Percentiles rank a stretch among this genome's conserved stretches.
Evolutionary conservation across 2,113 vertebrate genomes (phyloP).

Genomic region (Oncorhynchus masou): DNA sequence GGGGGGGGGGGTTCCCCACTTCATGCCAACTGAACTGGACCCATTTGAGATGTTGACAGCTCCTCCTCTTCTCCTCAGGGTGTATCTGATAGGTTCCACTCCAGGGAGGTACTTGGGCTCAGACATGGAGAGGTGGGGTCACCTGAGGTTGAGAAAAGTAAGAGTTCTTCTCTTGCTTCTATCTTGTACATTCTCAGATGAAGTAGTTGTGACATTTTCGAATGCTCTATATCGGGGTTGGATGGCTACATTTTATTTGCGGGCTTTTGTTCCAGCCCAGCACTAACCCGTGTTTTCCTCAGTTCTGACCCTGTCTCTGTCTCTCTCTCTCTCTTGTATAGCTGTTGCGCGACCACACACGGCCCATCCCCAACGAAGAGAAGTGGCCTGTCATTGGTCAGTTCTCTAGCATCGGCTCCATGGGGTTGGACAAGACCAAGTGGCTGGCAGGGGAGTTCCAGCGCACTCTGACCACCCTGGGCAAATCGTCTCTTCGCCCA

Average conservation of each 20-base stretch:
- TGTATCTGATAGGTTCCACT: slow-evolving; percentile 89
- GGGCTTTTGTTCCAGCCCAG: background rate
- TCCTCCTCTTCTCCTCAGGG: slow-evolving; percentile 65
- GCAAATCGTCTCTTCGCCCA: slow-evolving; percentile 56
- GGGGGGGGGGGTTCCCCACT: too few relatives aligned
- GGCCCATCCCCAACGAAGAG: slow-evolving; percentile 58
- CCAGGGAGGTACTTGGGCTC: slow-evolving; percentile 88
- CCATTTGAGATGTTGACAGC: background rate
- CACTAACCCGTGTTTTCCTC: background rate
- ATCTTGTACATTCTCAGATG: too few relatives aligned
- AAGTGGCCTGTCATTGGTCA: slow-evolving; percentile 89
- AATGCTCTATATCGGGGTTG: too few relatives aligned
- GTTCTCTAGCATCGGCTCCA: slow-evolving; percentile 95
- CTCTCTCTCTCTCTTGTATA: slow-evolving; percentile 26
- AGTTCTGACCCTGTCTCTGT: background rate
- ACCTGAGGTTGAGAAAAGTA: slow-evolving; percentile 93
- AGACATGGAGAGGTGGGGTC: slow-evolving; percentile 94
- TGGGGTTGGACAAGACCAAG: slow-evolving; percentile 89
- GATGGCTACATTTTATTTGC: too few relatives aligned
- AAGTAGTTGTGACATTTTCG: too few relatives aligned
- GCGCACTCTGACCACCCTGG: slow-evolving; percentile 79
- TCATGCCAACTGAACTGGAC: too few relatives aligned
- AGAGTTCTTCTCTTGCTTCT: background rate
- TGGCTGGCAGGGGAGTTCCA: slow-evolving; percentile 93
- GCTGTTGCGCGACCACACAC: slow-evolving; percentile 77